Evolutionary conservation across 1,140 invertebrate species (phyloP).

Genomic region (Whitmania pigra): DNA sequence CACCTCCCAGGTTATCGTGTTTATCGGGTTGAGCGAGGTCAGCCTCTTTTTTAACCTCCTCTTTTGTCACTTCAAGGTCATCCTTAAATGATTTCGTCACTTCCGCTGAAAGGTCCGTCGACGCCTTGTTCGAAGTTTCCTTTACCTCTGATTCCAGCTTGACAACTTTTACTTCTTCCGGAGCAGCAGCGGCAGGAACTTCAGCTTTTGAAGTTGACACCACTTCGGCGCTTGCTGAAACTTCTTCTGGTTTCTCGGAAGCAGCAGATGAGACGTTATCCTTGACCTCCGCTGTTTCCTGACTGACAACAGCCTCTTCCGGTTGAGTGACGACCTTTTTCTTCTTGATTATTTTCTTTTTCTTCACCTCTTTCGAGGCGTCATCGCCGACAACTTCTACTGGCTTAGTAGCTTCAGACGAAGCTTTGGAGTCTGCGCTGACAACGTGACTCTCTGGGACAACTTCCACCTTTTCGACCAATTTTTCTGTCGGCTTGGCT

Average conservation of each 20-base stretch:
- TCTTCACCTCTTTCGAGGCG: not conserved
- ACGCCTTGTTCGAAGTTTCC: too few species aligned
- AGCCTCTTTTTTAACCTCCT: too few species aligned
- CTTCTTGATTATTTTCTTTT: constrained; percentile 4
- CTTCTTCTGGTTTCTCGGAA: not conserved
- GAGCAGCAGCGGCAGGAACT: too few species aligned
- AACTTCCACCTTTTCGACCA: not conserved
- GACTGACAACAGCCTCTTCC: not conserved
- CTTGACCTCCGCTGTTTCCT: not conserved
- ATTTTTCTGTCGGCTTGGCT: not conserved
- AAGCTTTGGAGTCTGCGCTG: not conserved
- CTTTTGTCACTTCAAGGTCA: too few species aligned
- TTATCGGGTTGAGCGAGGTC: too few species aligned
- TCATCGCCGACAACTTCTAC: not conserved
- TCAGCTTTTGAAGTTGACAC: too few species aligned
- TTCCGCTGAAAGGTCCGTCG: too few species aligned
- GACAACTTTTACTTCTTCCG: too few species aligned
- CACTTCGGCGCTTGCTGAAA: not conserved
- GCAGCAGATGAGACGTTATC: not conserved
- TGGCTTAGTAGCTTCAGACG: not conserved
- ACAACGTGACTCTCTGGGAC: not conserved
- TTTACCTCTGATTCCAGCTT: too few species aligned
- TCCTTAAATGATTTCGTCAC: too few species aligned
- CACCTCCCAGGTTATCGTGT: too few species aligned
- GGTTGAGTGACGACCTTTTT: not conserved